These are phyloP conservation scores for Falco concolor DNA, from an alignment of 2,797 vertebrate species.

Conservation along the genomic window DNA sequence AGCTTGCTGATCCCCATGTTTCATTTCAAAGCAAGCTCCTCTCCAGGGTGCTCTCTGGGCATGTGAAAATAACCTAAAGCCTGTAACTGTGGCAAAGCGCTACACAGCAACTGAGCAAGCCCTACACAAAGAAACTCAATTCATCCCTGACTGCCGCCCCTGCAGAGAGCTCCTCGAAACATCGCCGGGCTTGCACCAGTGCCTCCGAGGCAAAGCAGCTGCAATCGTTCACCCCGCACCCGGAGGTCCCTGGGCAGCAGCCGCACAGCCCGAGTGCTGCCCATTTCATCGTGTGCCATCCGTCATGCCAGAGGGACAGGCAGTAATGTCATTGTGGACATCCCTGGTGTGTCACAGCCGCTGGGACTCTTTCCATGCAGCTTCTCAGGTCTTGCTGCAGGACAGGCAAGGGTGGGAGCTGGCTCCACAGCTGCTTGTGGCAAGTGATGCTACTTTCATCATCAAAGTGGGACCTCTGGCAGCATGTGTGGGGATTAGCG, in stretches of 20 bases:
- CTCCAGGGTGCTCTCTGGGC: not conserved
- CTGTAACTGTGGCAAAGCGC: not conserved
- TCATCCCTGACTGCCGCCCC: not conserved
- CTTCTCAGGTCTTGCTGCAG: not conserved
- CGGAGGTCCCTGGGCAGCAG: not conserved
- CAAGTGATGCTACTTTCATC: not conserved
- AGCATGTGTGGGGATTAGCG: not conserved
- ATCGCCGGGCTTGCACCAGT: not conserved
- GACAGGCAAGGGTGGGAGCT: not conserved
- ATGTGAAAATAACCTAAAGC: not conserved
- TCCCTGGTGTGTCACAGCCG: not conserved
- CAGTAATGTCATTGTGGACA: not conserved
- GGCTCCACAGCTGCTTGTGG: not conserved
- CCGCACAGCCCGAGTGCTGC: not conserved
- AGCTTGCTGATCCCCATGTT: not conserved
- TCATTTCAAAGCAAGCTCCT: not conserved
- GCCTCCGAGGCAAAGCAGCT: not conserved
- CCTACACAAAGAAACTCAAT: not conserved
- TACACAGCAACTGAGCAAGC: not conserved
- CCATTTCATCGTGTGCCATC: not conserved
- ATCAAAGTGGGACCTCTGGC: not conserved
- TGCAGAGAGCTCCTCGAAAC: not conserved
- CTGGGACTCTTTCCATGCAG: not conserved
- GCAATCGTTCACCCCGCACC: not conserved
- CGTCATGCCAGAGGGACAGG: accelerated